phyloP scores from a whole-genome alignment of 2,113 vertebrate species.

The Pantherophis guttatus region DNA sequence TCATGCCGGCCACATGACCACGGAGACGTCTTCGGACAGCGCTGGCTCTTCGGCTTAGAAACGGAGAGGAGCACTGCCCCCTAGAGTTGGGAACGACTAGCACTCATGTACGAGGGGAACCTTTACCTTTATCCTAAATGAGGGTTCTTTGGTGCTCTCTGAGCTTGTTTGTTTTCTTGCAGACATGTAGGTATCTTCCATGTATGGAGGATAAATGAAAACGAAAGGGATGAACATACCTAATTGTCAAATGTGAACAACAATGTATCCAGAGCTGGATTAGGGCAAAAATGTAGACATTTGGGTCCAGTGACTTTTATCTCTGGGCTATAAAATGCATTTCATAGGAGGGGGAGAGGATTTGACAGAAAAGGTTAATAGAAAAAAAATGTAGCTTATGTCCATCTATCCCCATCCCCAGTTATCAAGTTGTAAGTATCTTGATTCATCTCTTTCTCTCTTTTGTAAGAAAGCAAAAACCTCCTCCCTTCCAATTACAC shows the following conservation, averaged over 20 bases:
- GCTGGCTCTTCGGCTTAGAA: no score
- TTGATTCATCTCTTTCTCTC: constrained; percentile 24
- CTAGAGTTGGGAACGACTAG: no score
- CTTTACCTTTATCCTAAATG: not conserved
- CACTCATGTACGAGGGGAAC: no score
- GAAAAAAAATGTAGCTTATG: not conserved
- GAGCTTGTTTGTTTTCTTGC: not conserved
- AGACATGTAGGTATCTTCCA: not conserved
- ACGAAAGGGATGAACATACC: not conserved
- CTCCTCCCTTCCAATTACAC: constrained; percentile 40
- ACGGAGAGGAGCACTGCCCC: no score
- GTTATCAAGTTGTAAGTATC: constrained; percentile 22
- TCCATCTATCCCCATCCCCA: not conserved
- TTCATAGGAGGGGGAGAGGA: not conserved
- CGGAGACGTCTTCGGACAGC: no score
- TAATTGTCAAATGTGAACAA: not conserved
- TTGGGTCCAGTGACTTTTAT: not conserved
- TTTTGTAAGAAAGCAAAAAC: constrained; percentile 6
- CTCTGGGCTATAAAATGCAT: not conserved
- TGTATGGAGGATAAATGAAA: not conserved
- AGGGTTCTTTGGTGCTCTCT: not conserved
- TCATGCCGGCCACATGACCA: no score
- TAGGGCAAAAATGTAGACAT: not conserved
- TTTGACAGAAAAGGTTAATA: not conserved
- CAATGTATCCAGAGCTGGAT: not conserved